phyloP scores from a whole-genome alignment of 2,113 vertebrate genomes.

The Talpa occidentalis region DNA sequence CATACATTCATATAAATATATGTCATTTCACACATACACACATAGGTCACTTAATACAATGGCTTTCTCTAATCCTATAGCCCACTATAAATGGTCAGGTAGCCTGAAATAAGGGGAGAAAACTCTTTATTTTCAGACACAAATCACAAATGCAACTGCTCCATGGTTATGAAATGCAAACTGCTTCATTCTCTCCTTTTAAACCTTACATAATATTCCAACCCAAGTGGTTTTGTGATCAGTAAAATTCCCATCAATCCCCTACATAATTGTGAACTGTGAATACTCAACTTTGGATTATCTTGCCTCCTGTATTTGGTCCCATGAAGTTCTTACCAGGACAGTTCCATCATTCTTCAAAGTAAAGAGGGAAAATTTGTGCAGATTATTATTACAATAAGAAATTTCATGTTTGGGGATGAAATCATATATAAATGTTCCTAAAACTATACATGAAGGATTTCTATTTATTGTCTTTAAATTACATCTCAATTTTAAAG shows the following conservation, averaged over 20 bases:
- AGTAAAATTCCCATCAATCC: not conserved
- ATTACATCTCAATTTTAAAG: not conserved
- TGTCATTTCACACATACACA: not conserved
- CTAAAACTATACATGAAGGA: not conserved
- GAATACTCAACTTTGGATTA: not conserved
- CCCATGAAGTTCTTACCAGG: not conserved
- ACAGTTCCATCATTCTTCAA: not conserved
- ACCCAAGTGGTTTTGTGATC: not conserved
- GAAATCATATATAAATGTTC: not conserved
- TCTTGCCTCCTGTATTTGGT: not conserved
- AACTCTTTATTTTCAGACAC: not conserved
- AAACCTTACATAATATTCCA: not conserved
- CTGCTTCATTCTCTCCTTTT: conserved; percentile 1
- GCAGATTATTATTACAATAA: not conserved
- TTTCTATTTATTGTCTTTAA: not conserved
- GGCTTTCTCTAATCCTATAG: not conserved
- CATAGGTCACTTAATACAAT: not conserved
- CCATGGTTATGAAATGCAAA: not conserved
- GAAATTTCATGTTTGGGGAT: not conserved
- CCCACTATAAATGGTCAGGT: not conserved
- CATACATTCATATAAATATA: not conserved
- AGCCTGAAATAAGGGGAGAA: not conserved
- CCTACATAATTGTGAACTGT: not conserved
- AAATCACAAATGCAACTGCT: not conserved
- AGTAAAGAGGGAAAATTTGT: not conserved